Percentiles rank a stretch among this genome's conserved stretches.
phyloP scores from a whole-genome alignment of 2,888 invertebrate species.

The Calephelis perditalis region DNA sequence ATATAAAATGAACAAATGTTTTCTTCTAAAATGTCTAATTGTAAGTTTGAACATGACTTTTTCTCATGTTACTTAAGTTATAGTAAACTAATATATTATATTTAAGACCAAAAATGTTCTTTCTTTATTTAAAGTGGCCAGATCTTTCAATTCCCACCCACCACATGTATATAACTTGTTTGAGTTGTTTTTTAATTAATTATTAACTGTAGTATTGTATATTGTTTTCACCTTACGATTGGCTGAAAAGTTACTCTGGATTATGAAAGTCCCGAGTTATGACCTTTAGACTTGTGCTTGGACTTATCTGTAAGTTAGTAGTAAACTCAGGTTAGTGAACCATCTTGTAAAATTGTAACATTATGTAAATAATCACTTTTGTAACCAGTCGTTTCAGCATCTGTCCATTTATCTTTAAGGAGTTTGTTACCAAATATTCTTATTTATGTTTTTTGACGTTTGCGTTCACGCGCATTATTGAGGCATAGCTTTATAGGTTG shows the following conservation, averaged over 20 bases:
- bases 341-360: constrained; percentile 43
- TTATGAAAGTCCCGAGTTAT: background rate
- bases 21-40: constrained; percentile 4
- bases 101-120: constrained; percentile 47
- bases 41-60: background rate
- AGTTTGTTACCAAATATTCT: constrained; percentile 76
- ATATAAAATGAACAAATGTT: constrained; percentile 8
- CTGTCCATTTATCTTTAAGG: constrained; percentile 51
- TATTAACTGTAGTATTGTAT: constrained; percentile 46
- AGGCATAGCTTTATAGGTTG: constrained; percentile 28
- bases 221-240: constrained; percentile 38
- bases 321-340: constrained; percentile 61
- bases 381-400: constrained; percentile 43
- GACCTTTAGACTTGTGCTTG: constrained; percentile 24
- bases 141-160: constrained; percentile 60
- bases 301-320: constrained; percentile 45
- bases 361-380: constrained; percentile 61
- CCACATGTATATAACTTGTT: constrained; percentile 62
- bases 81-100: constrained; percentile 31
- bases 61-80: constrained; percentile 14
- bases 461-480: constrained; percentile 28
- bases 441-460: constrained; percentile 57
- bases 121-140: constrained; percentile 55
- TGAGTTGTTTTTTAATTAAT: constrained; percentile 48
- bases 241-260: constrained; percentile 2